Conservation (phyloP, 2,888 invertebrate species). For the Patella caerulea region DNA sequence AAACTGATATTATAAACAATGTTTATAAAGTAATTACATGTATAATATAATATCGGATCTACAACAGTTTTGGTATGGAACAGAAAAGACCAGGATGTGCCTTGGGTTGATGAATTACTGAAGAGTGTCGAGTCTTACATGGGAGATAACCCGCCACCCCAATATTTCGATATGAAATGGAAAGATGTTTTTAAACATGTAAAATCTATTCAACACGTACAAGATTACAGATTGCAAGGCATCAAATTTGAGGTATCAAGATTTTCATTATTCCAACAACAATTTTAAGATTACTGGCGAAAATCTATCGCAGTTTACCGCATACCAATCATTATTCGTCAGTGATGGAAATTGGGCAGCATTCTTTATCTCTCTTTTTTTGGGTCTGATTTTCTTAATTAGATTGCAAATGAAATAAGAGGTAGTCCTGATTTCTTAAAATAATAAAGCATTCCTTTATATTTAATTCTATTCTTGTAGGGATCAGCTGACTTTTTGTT, state of each 20-base stretch:
- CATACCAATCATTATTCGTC: too few relatives aligned
- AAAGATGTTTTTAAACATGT: not conserved
- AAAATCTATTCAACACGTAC: not conserved
- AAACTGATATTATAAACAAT: too few relatives aligned
- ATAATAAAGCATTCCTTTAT: too few relatives aligned
- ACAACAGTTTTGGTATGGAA: not conserved
- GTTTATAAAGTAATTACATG: too few relatives aligned
- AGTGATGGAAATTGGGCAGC: too few relatives aligned
- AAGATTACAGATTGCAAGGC: not conserved
- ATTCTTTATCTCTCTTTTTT: too few relatives aligned
- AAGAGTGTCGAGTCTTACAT: not conserved
- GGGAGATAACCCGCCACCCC: not conserved
- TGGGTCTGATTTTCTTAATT: too few relatives aligned
- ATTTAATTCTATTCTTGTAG: not conserved
- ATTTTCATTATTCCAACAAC: not conserved
- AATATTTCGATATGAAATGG: conserved; percentile 9
- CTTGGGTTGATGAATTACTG: not conserved
- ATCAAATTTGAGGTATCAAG: not conserved
- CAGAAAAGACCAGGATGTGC: not conserved
- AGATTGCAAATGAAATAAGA: too few relatives aligned
- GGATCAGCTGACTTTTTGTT: not conserved
- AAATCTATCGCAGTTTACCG: too few relatives aligned
- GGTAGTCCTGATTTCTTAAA: too few relatives aligned
- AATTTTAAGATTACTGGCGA: too few relatives aligned
- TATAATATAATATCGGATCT: too few relatives aligned